These are phyloP conservation scores for Cosmorhoe ocellata DNA, from an alignment of 2,888 invertebrate genomes.

Conservation along the genomic window DNA sequence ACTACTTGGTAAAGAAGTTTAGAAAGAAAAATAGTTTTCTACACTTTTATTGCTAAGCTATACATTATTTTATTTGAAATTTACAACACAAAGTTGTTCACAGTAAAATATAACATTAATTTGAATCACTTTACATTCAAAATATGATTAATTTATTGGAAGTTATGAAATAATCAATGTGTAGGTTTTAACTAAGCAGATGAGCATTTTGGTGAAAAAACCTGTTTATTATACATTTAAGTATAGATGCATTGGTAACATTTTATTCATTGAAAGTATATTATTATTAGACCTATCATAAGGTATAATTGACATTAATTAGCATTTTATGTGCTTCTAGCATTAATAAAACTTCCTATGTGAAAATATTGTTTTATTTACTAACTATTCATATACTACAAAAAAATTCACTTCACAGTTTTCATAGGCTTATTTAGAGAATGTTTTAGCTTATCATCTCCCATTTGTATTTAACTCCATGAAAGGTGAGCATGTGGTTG, in stretches of 20 bases:
- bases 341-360: conserved; percentile 27
- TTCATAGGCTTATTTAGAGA: conserved; percentile 36
- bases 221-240: conserved; percentile 17
- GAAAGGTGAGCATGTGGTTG: conserved; percentile 71
- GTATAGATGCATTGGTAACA: conserved; percentile 24
- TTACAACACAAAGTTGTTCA: conserved; percentile 1
- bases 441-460: conserved; percentile 48
- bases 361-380: conserved; percentile 19
- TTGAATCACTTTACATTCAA: conserved; percentile 7
- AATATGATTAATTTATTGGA: conserved; percentile 17
- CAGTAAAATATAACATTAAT: not conserved
- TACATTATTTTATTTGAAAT: not conserved
- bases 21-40: no score
- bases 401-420: no score
- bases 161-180: conserved; percentile 22
- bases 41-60: no score
- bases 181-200: conserved; percentile 7
- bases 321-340: conserved; percentile 36
- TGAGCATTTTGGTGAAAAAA: conserved; percentile 3
- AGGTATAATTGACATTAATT: conserved; percentile 38
- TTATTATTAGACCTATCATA: conserved; percentile 32
- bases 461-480: conserved; percentile 69
- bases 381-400: no score
- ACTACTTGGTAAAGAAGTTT: no score
- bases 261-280: conserved; percentile 28